Conservation (phyloP, 2,888 invertebrate species). For the Mamestra brassicae region DNA sequence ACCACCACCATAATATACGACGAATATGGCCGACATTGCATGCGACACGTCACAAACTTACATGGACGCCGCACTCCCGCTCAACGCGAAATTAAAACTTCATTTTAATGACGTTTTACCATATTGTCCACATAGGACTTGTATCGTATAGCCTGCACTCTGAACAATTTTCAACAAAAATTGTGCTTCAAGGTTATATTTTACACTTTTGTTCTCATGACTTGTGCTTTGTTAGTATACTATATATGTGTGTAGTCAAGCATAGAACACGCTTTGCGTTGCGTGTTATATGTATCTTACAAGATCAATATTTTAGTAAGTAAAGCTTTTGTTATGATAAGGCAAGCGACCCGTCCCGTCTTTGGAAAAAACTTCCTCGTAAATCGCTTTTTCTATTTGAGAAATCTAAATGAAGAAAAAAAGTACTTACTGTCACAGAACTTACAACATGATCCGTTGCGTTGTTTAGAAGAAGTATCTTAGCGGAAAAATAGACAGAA, state of each 20-base stretch:
- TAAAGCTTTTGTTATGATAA: conserved; percentile 18
- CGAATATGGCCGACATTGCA: conserved; percentile 67
- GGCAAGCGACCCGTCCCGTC: background rate
- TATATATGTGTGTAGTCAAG: background rate
- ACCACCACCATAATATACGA: conserved; percentile 20
- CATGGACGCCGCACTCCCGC: conserved; percentile 52
- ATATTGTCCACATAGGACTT: conserved; percentile 71
- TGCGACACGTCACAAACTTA: conserved; percentile 69
- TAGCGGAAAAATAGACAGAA: background rate
- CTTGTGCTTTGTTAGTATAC: conserved; percentile 10
- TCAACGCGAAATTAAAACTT: conserved; percentile 83
- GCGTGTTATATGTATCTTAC: background rate
- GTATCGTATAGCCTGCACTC: conserved; percentile 18
- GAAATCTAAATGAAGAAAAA: too few relatives aligned
- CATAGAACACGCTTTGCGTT: conserved; percentile 14
- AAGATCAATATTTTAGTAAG: conserved; percentile 18
- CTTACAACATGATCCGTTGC: background rate
- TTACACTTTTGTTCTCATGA: conserved; percentile 16
- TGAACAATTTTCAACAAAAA: conserved; percentile 68
- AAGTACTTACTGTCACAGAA: background rate
- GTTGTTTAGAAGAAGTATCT: background rate
- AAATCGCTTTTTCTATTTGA: too few relatives aligned
- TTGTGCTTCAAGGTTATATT: conserved; percentile 61
- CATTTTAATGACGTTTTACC: conserved; percentile 87
- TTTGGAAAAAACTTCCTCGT: background rate